Percentiles rank a stretch among this genome's conserved stretches.
Conservation (phyloP, 2,113 vertebrate genomes). For the Formicarius rufipectus region DNA sequence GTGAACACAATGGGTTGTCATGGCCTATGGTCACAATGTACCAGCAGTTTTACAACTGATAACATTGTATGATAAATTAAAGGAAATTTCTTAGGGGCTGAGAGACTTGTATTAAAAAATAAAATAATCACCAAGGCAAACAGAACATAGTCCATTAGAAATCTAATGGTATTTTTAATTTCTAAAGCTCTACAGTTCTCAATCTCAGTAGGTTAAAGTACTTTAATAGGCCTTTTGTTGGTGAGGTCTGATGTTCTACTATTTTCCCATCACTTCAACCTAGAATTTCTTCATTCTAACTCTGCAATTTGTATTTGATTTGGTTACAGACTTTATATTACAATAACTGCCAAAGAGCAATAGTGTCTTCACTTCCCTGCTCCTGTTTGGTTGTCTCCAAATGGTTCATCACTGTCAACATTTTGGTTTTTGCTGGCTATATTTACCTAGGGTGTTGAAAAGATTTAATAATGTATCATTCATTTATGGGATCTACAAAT, state of each 20-base stretch:
- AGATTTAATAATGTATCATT: not conserved
- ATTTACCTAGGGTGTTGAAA: not conserved
- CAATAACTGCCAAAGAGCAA: not conserved
- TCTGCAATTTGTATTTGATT: not conserved
- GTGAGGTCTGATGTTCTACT: not conserved
- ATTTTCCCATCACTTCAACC: not conserved
- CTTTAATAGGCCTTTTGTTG: not conserved
- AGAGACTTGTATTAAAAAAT: not conserved
- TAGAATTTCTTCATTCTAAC: not conserved
- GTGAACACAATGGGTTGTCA: not conserved
- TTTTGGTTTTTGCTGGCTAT: not conserved
- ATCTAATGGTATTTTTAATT: not conserved
- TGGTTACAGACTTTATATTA: not conserved
- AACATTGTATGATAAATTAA: constrained; percentile 12
- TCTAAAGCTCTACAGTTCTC: not conserved
- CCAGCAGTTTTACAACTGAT: not conserved
- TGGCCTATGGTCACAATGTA: not conserved
- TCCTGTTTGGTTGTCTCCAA: not conserved
- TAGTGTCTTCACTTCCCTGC: not conserved
- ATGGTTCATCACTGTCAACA: not conserved
- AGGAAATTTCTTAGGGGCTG: not conserved
- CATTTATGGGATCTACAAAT: not conserved
- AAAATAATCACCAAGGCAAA: not conserved
- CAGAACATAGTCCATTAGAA: not conserved
- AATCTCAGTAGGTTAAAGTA: not conserved